phyloP scores from a whole-genome alignment of 2,888 invertebrate species.

The Catocala nupta region DNA sequence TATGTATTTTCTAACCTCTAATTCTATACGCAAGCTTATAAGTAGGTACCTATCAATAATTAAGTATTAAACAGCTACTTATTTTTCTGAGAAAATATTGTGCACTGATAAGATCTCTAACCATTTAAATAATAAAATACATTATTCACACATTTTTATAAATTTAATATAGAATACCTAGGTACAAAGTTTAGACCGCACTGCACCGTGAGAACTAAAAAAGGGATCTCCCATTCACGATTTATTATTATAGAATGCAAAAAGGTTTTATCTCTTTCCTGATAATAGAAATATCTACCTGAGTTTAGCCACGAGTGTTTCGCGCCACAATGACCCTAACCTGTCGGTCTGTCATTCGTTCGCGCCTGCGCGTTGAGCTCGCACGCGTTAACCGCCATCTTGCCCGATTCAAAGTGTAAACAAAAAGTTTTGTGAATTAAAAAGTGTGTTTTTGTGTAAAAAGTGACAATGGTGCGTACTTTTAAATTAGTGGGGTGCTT shows the following conservation, averaged over 20 bases:
- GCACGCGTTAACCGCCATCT: conserved; percentile 61
- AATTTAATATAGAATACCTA: too few relatives aligned
- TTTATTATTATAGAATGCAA: conserved; percentile 28
- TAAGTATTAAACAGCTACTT: too few relatives aligned
- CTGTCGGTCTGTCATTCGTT: conserved; percentile 79
- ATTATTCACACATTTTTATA: too few relatives aligned
- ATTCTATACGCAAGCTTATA: too few relatives aligned
- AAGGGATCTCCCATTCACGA: conserved; percentile 8
- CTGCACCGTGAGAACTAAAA: conserved; percentile 27
- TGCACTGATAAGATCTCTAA: too few relatives aligned
- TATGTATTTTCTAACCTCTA: too few relatives aligned
- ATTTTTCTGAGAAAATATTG: too few relatives aligned
- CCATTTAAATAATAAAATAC: too few relatives aligned
- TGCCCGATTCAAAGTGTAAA: conserved; percentile 42
- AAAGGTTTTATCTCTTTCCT: conserved; percentile 35
- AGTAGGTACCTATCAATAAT: too few relatives aligned
- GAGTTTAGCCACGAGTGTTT: conserved; percentile 61
- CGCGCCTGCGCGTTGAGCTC: conserved; percentile 67
- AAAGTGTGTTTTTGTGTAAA: conserved; percentile 46
- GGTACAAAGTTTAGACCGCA: neutral
- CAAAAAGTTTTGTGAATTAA: conserved; percentile 45
- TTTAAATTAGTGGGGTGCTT: conserved; percentile 75
- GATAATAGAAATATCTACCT: conserved; percentile 59
- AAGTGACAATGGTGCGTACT: conserved; percentile 73
- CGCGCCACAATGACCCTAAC: conserved; percentile 72